phyloP scores from a whole-genome alignment of 2,797 vertebrate species.

The Clarias platycephalus region DNA sequence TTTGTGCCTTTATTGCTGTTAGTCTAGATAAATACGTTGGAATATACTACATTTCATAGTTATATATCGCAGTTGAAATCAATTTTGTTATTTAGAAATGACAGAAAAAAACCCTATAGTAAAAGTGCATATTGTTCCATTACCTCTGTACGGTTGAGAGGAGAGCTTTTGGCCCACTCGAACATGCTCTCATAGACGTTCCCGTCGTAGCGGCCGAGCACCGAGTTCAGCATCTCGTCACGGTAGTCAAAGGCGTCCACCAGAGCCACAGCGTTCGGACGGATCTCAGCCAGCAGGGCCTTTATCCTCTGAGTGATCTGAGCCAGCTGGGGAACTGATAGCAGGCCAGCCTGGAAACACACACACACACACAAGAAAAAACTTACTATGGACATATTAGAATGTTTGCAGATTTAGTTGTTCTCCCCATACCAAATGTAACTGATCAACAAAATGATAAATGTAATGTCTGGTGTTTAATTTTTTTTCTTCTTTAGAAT shows the following conservation, averaged over 20 bases:
- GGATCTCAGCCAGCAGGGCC: conserved; percentile 83
- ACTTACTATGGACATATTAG: background rate
- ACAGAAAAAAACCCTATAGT: background rate
- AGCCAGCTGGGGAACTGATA: conserved; percentile 79
- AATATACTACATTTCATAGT: too few species aligned
- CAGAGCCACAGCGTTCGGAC: conserved; percentile 86
- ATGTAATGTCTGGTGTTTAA: background rate
- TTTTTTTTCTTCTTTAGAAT: background rate
- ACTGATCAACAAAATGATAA: background rate
- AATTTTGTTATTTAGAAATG: background rate
- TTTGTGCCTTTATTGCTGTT: too few species aligned
- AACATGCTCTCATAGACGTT: conserved; percentile 96
- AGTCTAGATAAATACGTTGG: too few species aligned
- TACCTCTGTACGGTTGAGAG: conserved; percentile 90
- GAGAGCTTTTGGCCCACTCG: conserved; percentile 91
- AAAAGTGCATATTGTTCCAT: conserved; percentile 17
- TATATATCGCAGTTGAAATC: too few species aligned
- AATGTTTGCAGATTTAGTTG: background rate
- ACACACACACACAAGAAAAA: background rate
- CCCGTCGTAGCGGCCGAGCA: conserved; percentile 92
- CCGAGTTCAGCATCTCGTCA: conserved; percentile 83
- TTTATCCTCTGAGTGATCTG: conserved; percentile 82
- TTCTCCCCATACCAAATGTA: background rate
- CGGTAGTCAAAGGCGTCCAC: conserved; percentile 90
- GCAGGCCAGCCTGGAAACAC: conserved; percentile 78